Evolutionary conservation across 2,888 invertebrate genomes (phyloP), one percentile per base, ranked within the genome.

Genomic region (Hirtodrosophila cameraria): DNA sequence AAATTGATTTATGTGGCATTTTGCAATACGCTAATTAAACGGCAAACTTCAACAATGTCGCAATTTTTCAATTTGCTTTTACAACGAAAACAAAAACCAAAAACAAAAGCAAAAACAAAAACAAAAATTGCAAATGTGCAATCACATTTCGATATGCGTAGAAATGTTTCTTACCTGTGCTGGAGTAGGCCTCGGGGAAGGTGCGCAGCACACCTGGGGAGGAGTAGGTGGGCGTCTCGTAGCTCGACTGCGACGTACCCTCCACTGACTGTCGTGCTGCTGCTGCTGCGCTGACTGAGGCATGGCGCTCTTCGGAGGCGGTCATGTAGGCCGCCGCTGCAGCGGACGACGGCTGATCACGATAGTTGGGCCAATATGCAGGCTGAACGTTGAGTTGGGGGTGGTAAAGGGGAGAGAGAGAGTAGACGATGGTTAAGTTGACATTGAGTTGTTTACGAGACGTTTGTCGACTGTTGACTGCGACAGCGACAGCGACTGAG

Each of bases 201-300:
- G 89, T 89, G 61, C 91, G 85, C 58, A 91, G 74, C 41, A 89
- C 90, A 67, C 90, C 88, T 50, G 91, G 89, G 28, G 91, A 90
- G 68, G 90, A 90, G 66, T 90, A 91, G 43, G 90, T 90, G 74
- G 91, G 89, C 64, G 90, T 88, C 85, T 91, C 90, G 64, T 91
- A 91, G 59, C 90, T 91, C 57, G 91, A 90, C 85, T 91, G 91
- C 52, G 91, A 90, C 38, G 90, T 90, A 61, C 90, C 91, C 82
- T 91, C 91, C 33, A 90, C 90, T 30, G 91, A 90, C 76, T 91
- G 91, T 53, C 91, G 89, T 50, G 90, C 90, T 39, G 90, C 89
- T 36, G 88, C 83, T 16, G 86, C 86, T 49, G 90, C 90, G 35
- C 78, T 87, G 30, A 86, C 89, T 49, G 85, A 79, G 16, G 89